Conservation (phyloP, 2,797 vertebrate species). For the Ispidina lecontei region DNA sequence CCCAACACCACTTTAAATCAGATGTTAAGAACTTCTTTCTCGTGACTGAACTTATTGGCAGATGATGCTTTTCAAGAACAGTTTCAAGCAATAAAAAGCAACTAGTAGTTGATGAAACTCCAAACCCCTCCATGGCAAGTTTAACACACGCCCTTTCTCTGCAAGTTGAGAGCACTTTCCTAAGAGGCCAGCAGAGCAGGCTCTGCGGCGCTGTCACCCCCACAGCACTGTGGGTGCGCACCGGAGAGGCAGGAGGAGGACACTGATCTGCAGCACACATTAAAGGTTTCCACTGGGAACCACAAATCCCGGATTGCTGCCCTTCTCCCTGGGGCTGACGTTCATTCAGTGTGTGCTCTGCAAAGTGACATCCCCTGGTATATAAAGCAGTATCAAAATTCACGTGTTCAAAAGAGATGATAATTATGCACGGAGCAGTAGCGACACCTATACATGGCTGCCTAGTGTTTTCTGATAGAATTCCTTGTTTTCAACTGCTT, state of each 20-base stretch:
- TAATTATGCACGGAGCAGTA: background rate
- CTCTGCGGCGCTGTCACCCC: background rate
- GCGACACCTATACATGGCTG: constrained; percentile 46
- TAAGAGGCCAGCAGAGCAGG: no score
- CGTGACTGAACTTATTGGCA: background rate
- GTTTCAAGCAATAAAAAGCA: background rate
- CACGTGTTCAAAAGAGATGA: background rate
- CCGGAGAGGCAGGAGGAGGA: accelerated
- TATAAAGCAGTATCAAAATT: background rate
- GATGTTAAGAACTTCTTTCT: background rate
- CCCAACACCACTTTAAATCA: background rate
- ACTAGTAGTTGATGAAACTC: background rate
- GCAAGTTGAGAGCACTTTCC: background rate
- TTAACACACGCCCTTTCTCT: background rate
- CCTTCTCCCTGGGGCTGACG: background rate
- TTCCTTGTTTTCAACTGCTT: background rate
- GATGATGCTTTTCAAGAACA: background rate
- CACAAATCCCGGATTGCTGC: accelerated
- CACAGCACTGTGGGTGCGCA: accelerated
- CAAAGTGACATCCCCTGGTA: background rate
- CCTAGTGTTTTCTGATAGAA: background rate
- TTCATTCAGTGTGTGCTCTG: background rate
- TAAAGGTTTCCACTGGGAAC: background rate
- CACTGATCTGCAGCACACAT: background rate
- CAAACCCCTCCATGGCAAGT: accelerated